Base-by-base conservation (phyloP, 2,888 invertebrate species). In the Phrixothrix hirtus region DNA sequence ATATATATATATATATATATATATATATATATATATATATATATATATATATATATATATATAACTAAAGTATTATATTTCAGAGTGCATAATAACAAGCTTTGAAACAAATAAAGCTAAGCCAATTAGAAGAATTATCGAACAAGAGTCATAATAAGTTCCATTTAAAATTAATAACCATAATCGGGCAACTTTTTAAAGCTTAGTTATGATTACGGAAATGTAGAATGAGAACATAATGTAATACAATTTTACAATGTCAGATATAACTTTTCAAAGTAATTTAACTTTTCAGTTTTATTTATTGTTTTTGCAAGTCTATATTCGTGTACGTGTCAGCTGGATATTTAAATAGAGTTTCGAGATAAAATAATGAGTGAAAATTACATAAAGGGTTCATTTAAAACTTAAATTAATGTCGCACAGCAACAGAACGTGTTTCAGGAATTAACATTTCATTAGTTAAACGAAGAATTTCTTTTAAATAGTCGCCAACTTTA, bases 361-460 rank as follows among this genome's bases (percentile, higher is more conserved):
- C 50, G 15, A 50, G 50, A 54, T 59, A 58, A 61, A 61, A 59
- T 60, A 63, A 60, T 60, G 60, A 57, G 48, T 45, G 57, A 57
- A 60, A 59, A 61, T 60, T 61, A 53, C 57, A 63, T 59, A 62
- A 63, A 61, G 60, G 61, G 59, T 64, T 61, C 58, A 64, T 64
- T 64, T 58, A 58, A 61, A 64, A 64, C 58, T 63, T 64, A 63
- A 64, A 64, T 63, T 62, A 62, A 62, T 60, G 61, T 61, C 55
- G 61, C 58, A 57, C 58, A 42, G 45, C 41, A 58, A 46, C 55
- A 58, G 57, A 52, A 59, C 57, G 55, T 60, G 58, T 52, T 61
- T 57, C 58, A 44, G 59, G 57, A 64, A 64, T 64, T 63, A 63
- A 61, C 59, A 60, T 58, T 61, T 59, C 56, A 56, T 60, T 60